phyloP scores from a whole-genome alignment of 2,888 invertebrate genomes.

The Anthoptus insignis region DNA sequence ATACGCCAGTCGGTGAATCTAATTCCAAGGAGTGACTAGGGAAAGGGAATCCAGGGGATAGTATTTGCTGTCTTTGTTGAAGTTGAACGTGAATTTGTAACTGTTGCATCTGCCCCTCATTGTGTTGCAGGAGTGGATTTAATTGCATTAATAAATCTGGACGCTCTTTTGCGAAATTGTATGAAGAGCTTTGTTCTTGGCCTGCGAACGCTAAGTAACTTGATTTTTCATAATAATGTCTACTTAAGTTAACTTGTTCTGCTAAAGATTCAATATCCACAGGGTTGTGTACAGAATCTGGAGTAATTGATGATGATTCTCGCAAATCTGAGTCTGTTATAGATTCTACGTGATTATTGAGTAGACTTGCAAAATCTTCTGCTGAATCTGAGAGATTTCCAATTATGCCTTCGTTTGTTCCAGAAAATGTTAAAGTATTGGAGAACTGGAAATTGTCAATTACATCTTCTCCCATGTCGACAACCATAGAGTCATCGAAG shows the following conservation, averaged over 20 bases:
- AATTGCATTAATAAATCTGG: conserved; percentile 87
- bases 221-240: conserved; percentile 84
- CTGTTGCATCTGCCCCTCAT: conserved; percentile 88
- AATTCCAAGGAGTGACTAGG: conserved; percentile 90
- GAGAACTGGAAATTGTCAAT: conserved; percentile 95
- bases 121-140: conserved; percentile 83
- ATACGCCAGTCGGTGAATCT: conserved; percentile 91
- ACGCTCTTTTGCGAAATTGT: conserved; percentile 88
- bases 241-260: conserved; percentile 90
- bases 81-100: conserved; percentile 91
- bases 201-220: conserved; percentile 80
- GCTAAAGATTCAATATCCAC: conserved; percentile 92
- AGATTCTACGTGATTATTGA: conserved; percentile 91
- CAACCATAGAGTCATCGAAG: conserved; percentile 95
- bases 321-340: conserved; percentile 89
- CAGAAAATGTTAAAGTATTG: conserved; percentile 93
- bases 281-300: conserved; percentile 88
- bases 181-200: conserved; percentile 85
- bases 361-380: conserved; percentile 91
- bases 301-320: conserved; percentile 91
- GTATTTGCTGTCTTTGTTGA: conserved; percentile 88
- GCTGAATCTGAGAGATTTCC: conserved; percentile 94
- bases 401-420: conserved; percentile 92
- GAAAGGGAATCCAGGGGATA: conserved; percentile 88
- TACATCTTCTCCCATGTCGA: conserved; percentile 92